Base-by-base conservation (phyloP, 2,113 vertebrate species). In the Beaufortia kweichowensis region DNA sequence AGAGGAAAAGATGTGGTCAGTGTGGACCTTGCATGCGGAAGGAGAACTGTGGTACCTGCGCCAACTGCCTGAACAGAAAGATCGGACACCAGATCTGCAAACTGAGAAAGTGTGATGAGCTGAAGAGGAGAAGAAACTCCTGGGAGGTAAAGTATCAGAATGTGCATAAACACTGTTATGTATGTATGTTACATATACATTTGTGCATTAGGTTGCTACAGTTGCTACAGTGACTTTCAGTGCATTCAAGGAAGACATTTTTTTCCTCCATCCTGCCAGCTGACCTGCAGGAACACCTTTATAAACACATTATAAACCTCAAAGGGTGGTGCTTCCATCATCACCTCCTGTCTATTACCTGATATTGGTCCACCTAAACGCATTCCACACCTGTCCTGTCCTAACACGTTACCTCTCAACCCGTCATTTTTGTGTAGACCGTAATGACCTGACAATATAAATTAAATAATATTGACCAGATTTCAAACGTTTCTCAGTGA, bases 71-170 rank as follows among this genome's bases (percentile, higher is more conserved):
- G 68, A 96, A 96, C 84, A 93, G 94, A 59, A 93, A 90, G 80
- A 94, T 92, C 0, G 90, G 93, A 24, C 95, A 97, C 82, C 94
- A 96, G 86, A 95, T 96, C 84, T 97, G 93, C 84, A 94, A 92
- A 76, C 89, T 93, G 85, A 92, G 96, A 79, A 95, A 94, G 82
- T 95, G 93, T 70, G 88, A 94, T 12, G 87, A 91, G 85, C 92
- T 96, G 60, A 94, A 92, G 86, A 95, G 90, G 89, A 93, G 86
- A 78, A 85, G 48, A 59, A 72, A 31, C 6, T 78, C 83, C 63
- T 79, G 41, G 57, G 86, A 91, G 80, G 88, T 85, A 76, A 90
- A 84, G 0, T 35, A 26, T 17, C 15, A 29, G 24, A 28, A 6
- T 19, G 53, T 35, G 3, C 31, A 11, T 11, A n/a, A n/a, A n/a